Evolutionary conservation across 64 coral and sea anemone species (phyloP).

Genomic region (Orbicella faveolata): DNA sequence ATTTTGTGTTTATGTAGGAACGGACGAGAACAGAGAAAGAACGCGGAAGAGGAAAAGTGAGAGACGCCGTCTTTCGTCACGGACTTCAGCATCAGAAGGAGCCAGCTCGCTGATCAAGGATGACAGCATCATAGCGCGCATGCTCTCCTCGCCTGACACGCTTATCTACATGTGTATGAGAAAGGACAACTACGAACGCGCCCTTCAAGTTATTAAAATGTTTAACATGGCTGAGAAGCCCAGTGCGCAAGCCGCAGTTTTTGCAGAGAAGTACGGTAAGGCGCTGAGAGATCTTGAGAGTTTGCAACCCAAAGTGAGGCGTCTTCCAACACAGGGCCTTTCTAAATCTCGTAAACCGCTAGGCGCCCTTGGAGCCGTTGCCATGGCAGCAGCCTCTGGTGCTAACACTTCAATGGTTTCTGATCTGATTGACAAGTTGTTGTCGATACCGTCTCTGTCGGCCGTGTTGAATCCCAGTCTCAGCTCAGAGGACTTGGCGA

Average conservation of each 20-base stretch:
- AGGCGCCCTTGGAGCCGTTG: constrained; percentile 79
- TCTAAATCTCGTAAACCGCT: constrained; percentile 27
- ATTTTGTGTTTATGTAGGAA: not conserved
- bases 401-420: constrained; percentile 52
- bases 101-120: constrained; percentile 63
- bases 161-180: constrained; percentile 98
- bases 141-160: constrained; percentile 91
- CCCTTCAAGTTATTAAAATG: constrained; percentile 95
- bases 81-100: constrained; percentile 16
- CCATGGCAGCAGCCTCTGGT: constrained; percentile 94
- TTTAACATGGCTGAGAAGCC: constrained; percentile 74
- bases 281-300: constrained; percentile 55
- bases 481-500: constrained; percentile 43
- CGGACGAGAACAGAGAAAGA: constrained; percentile 30
- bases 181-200: constrained; percentile 86
- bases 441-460: constrained; percentile 60
- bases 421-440: constrained; percentile 67
- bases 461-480: constrained; percentile 38
- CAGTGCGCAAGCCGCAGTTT: constrained; percentile 73
- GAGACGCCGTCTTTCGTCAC: constrained; percentile 23
- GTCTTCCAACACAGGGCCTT: not conserved
- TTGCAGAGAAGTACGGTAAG: constrained; percentile 81
- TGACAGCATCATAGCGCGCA: constrained; percentile 81
- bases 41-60: constrained; percentile 4
- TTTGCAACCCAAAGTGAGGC: constrained; percentile 74